These are phyloP conservation scores for Dorcus parallelipipedus DNA, from an alignment of 2,888 invertebrate species.

Conservation along the genomic window DNA sequence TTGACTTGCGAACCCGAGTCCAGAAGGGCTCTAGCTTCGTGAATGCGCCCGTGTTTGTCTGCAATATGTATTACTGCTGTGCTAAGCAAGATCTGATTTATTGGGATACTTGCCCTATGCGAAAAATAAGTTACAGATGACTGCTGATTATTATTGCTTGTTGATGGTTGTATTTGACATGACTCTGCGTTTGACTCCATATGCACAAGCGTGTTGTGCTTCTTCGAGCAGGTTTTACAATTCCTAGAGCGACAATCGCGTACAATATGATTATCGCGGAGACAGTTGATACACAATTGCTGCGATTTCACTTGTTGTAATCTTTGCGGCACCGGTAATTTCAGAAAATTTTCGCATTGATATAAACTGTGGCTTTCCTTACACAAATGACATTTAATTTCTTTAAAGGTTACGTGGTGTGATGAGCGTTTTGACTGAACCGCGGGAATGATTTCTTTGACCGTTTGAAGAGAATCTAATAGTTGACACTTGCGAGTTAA, in stretches of 20 bases:
- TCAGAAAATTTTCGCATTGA: slow-evolving; percentile 1
- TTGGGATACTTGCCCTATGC: no score
- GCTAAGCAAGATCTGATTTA: no score
- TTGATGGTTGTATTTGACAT: no score
- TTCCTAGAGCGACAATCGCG: slow-evolving; percentile 13
- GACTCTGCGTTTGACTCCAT: not conserved
- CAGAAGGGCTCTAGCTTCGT: not conserved
- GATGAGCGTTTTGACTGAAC: no score
- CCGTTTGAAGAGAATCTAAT: slow-evolving; percentile 10
- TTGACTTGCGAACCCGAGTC: slow-evolving; percentile 6
- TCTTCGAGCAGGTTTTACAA: slow-evolving; percentile 15
- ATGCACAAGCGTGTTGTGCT: slow-evolving; percentile 21
- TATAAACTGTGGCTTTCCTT: not conserved
- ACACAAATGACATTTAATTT: not conserved
- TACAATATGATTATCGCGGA: slow-evolving; percentile 7
- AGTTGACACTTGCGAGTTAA: slow-evolving; percentile 19
- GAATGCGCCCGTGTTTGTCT: no score
- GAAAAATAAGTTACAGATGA: no score
- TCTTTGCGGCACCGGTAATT: not conserved
- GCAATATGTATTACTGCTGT: no score
- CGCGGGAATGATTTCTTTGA: not conserved
- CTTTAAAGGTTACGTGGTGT: not conserved
- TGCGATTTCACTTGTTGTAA: slow-evolving; percentile 1
- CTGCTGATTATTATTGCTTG: no score
- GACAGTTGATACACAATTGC: slow-evolving; percentile 15